These are phyloP conservation scores for Tenodera sinensis DNA, from an alignment of 2,888 invertebrate genomes.

Conservation along the genomic window DNA sequence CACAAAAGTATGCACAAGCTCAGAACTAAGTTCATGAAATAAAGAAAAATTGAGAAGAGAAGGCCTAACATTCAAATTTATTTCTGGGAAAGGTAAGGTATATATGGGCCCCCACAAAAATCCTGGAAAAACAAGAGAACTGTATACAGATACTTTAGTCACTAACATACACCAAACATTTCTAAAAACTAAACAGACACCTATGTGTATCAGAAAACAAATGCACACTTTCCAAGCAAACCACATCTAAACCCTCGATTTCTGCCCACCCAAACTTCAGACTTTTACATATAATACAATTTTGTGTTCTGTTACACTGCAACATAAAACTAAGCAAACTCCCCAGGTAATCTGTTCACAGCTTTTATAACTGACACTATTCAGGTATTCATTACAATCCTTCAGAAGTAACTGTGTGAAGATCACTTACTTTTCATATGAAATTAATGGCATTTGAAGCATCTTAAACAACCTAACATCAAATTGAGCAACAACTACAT, in stretches of 20 bases:
- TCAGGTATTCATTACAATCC: no score
- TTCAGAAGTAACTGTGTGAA: no score
- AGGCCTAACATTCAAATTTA: slow-evolving; percentile 36
- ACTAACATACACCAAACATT: neutral
- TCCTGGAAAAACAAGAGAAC: slow-evolving; percentile 46
- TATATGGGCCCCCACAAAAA: slow-evolving; percentile 43
- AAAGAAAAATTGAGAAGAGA: neutral
- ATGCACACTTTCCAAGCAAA: neutral
- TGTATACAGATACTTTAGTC: slow-evolving; percentile 33
- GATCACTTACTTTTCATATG: no score
- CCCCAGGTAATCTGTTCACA: no score
- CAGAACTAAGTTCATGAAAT: neutral
- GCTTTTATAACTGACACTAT: no score
- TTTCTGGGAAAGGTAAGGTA: slow-evolving; percentile 42
- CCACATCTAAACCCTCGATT: no score
- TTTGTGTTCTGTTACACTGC: neutral
- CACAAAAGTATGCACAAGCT: neutral
- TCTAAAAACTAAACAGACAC: neutral
- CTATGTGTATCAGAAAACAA: neutral
- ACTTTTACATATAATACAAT: neutral
- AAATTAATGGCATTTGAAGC: no score
- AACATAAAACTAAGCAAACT: neutral
- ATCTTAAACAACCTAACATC: no score
- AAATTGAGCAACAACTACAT: no score
- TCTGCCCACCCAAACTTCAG: neutral